A percentile compares a stretch with the other conserved stretches of the same genome.
Conservation (phyloP, 1,140 invertebrate genomes). For the Caenorhabditis brenneri region DNA sequence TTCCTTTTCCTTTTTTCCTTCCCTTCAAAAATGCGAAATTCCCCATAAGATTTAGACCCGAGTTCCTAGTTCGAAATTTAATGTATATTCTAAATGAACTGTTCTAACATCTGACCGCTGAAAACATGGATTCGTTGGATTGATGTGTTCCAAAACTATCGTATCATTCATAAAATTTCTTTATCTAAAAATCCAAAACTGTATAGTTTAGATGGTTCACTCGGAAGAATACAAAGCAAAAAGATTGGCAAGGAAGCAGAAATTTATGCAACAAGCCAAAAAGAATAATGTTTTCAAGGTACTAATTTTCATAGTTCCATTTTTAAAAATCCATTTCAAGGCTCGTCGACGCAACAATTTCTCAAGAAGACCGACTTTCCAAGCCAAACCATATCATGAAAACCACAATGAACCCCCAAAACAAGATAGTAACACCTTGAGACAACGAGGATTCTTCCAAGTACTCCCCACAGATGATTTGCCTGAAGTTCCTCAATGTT, state of each 20-base stretch:
- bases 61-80: conserved; percentile 38
- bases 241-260: not conserved
- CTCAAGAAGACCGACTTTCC: not conserved
- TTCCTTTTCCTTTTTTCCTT: not conserved
- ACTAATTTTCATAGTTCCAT: not conserved
- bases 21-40: not conserved
- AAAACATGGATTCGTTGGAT: not conserved
- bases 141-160: not conserved
- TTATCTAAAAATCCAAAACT: too few species aligned
- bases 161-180: too few species aligned
- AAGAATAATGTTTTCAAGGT: conserved; percentile 38
- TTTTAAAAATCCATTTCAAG: not conserved
- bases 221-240: conserved; percentile 23
- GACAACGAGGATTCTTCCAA: conserved; percentile 42
- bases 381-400: not conserved
- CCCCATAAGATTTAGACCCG: conserved; percentile 9
- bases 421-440: conserved; percentile 9
- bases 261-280: conserved; percentile 10
- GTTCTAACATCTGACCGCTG: not conserved
- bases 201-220: not conserved
- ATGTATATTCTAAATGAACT: conserved; percentile 34
- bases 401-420: not conserved
- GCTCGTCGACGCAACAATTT: conserved; percentile 30
- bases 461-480: conserved; percentile 33
- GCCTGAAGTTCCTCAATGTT: conserved; percentile 23